Conservation (phyloP, 2,888 invertebrate species). For the Pelosia muscerda region DNA sequence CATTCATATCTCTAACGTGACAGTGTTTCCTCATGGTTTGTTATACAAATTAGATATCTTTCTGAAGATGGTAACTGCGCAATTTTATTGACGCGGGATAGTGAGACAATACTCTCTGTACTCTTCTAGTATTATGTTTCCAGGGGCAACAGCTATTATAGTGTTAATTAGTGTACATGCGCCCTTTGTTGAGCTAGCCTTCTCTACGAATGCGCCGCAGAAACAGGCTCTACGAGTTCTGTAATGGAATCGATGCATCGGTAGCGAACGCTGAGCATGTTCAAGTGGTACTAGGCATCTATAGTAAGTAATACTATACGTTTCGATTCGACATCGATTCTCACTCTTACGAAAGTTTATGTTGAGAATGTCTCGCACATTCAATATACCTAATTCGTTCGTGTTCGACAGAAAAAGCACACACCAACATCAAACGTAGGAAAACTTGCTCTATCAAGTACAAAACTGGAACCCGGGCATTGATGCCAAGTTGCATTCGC, state of each 20-base stretch:
- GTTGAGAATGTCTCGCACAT: background rate
- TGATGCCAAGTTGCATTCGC: background rate
- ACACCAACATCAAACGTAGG: background rate
- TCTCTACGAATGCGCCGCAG: slow-evolving; percentile 17
- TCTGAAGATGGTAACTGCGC: slow-evolving; percentile 18
- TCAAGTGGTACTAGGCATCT: background rate
- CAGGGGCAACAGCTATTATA: slow-evolving; percentile 47
- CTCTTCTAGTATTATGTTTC: slow-evolving; percentile 48
- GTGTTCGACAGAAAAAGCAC: too few species aligned
- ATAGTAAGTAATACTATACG: too few species aligned
- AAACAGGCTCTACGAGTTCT: slow-evolving; percentile 36
- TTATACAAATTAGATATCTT: slow-evolving; percentile 1
- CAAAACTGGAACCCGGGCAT: background rate
- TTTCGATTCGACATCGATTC: background rate
- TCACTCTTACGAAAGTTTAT: background rate
- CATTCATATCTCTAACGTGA: background rate
- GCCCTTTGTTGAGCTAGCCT: slow-evolving; percentile 39
- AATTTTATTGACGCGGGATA: slow-evolving; percentile 14
- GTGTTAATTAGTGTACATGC: slow-evolving; percentile 50
- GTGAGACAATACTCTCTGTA: background rate
- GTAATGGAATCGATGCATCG: slow-evolving; percentile 15
- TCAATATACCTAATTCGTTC: too few species aligned
- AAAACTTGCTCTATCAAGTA: background rate
- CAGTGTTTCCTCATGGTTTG: background rate
- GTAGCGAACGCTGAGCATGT: background rate